Conservation (phyloP, 2,888 invertebrate genomes). For the Graphium colonna region DNA sequence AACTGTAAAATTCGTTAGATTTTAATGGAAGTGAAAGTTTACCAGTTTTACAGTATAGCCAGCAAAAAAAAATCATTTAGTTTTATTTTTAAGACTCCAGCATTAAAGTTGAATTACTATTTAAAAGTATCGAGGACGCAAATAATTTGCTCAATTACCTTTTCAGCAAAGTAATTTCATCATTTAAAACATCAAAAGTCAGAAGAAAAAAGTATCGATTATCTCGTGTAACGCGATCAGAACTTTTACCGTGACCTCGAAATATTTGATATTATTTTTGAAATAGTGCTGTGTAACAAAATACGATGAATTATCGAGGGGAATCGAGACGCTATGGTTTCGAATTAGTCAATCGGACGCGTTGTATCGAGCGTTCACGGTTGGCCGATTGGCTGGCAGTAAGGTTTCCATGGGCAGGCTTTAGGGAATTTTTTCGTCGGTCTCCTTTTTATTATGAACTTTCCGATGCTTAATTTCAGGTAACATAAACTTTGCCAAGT, state of each 20-base stretch:
- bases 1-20: no score
- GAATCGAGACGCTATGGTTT: constrained; percentile 22
- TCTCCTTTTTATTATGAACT: constrained; percentile 2
- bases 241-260: not conserved
- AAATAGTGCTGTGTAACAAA: constrained; percentile 9
- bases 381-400: constrained; percentile 32
- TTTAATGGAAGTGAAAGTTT: no score
- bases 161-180: no score
- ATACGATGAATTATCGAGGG: constrained; percentile 15
- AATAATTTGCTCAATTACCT: no score
- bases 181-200: no score
- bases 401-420: constrained; percentile 32
- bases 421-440: constrained; percentile 11
- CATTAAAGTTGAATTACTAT: no score
- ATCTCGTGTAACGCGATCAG: not conserved
- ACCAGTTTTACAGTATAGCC: no score
- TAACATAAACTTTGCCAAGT: constrained; percentile 23
- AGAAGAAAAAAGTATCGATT: not conserved
- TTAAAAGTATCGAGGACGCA: no score
- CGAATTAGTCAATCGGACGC: constrained; percentile 25
- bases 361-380: constrained; percentile 26
- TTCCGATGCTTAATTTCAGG: constrained; percentile 17
- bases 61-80: no score
- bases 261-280: not conserved
- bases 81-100: no score